Evolutionary conservation across 2,113 vertebrate species (phyloP).

Genomic region (Tympanuchus pallidicinctus): DNA sequence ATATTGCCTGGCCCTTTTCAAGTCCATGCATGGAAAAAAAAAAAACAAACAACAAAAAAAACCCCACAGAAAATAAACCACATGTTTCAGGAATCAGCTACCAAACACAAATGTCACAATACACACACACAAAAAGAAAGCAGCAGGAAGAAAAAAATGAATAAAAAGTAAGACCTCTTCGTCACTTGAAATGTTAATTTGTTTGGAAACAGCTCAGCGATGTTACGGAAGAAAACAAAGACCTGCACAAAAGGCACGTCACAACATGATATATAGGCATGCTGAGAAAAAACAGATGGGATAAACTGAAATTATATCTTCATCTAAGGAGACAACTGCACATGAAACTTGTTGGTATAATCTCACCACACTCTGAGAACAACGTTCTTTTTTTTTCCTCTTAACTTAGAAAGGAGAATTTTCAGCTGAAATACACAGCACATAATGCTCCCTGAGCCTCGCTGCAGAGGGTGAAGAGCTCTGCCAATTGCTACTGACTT

Average conservation of each 20-base stretch:
- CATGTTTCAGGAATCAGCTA: conserved; percentile 11
- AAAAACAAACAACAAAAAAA: not conserved
- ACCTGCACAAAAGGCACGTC: conserved; percentile 23
- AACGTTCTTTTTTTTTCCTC: not conserved
- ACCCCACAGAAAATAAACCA: not conserved
- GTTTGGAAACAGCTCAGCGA: conserved; percentile 20
- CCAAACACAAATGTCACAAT: conserved; percentile 13
- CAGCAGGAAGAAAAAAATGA: conserved; percentile 3
- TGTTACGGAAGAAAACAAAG: conserved; percentile 52
- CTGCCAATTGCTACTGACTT: not conserved
- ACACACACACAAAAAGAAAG: not conserved
- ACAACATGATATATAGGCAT: conserved; percentile 20
- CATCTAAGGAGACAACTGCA: conserved; percentile 3
- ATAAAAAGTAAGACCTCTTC: conserved; percentile 16
- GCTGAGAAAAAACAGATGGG: conserved; percentile 20
- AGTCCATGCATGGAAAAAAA: conserved; percentile 67
- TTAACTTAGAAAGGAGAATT: not conserved
- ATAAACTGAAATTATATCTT: conserved; percentile 24
- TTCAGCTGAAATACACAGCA: conserved; percentile 8
- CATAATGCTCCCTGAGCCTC: fast-evolving
- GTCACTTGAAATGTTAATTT: not conserved
- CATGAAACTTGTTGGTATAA: not conserved
- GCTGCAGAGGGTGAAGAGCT: not conserved
- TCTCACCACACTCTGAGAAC: not conserved
- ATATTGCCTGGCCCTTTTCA: conserved; percentile 43